Conservation (phyloP, 2,113 vertebrate species). For the Ctenomys sociabilis region DNA sequence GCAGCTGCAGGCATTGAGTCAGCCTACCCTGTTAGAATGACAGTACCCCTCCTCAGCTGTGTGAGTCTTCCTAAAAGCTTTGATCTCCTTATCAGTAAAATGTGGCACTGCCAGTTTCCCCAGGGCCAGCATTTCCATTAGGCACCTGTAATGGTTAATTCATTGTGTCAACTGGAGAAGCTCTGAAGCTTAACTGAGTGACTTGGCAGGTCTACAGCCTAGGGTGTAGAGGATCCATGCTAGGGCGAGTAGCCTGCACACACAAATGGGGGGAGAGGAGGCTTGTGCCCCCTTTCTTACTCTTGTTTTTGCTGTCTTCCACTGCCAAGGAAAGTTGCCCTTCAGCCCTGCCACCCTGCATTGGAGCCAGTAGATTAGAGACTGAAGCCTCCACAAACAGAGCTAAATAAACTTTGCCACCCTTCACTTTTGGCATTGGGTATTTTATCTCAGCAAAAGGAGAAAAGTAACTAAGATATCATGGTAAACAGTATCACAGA, state of each 20-base stretch:
- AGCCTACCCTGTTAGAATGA: background rate
- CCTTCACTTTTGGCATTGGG: background rate
- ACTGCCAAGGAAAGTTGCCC: too few relatives aligned
- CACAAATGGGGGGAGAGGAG: too few relatives aligned
- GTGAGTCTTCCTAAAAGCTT: background rate
- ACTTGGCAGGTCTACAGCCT: too few relatives aligned
- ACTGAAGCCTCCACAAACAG: background rate
- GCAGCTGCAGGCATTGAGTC: background rate
- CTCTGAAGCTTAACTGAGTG: background rate
- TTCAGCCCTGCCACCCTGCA: background rate
- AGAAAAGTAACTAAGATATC: background rate
- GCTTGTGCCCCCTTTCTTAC: too few relatives aligned
- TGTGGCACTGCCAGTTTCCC: too few relatives aligned
- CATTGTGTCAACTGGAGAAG: background rate
- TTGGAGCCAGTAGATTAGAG: background rate
- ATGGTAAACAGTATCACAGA: background rate
- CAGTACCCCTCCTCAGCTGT: rapidly evolving
- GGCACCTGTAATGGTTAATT: background rate
- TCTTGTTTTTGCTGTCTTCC: too few relatives aligned
- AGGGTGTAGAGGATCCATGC: too few relatives aligned
- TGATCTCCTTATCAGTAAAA: background rate
- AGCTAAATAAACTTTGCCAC: background rate
- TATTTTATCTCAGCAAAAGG: background rate
- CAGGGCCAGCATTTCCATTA: background rate
- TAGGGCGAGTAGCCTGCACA: too few relatives aligned